These are phyloP conservation scores for Oreonectes daqikongensis DNA, from an alignment of 2,797 vertebrate species.

Conservation along the genomic window DNA sequence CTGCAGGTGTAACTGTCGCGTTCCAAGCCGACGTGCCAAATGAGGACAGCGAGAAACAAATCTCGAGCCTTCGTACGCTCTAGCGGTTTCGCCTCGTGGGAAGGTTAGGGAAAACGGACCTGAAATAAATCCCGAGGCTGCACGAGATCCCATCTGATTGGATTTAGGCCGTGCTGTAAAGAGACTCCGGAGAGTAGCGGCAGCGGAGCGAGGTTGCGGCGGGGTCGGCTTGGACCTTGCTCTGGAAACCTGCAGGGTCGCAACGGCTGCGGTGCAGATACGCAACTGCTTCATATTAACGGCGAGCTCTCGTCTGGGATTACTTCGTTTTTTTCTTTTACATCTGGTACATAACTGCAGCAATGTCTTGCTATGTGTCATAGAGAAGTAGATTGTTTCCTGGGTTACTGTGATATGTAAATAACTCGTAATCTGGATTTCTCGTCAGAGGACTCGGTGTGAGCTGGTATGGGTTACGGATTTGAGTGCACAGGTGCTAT, in stretches of 20 bases:
- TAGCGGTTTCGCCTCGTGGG: not conserved
- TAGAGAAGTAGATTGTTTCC: slow-evolving; percentile 16
- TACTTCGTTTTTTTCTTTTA: not conserved
- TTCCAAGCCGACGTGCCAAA: slow-evolving; percentile 24
- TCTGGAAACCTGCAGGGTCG: slow-evolving; percentile 44
- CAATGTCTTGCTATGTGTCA: not conserved
- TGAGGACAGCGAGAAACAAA: slow-evolving; percentile 34
- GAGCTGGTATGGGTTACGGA: not conserved
- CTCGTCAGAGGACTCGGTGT: slow-evolving; percentile 16
- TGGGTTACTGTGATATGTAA: slow-evolving; percentile 16
- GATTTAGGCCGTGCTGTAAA: slow-evolving; percentile 16
- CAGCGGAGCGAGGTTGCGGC: not conserved
- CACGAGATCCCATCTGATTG: not conserved
- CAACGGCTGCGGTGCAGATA: slow-evolving; percentile 77
- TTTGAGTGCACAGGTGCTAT: slow-evolving; percentile 25
- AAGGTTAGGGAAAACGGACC: slow-evolving; percentile 17
- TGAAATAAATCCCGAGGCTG: not conserved
- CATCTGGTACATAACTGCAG: not conserved
- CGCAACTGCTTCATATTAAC: slow-evolving; percentile 77
- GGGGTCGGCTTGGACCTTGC: slow-evolving; percentile 20
- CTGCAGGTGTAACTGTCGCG: slow-evolving; percentile 24
- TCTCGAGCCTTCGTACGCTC: too few species aligned
- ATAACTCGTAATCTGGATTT: slow-evolving; percentile 32
- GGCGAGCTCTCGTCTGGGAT: slow-evolving; percentile 22
- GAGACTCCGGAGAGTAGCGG: slow-evolving; percentile 27